These are phyloP conservation scores for Trachelus tabidus DNA, from an alignment of 2,888 invertebrate species.

Conservation along the genomic window DNA sequence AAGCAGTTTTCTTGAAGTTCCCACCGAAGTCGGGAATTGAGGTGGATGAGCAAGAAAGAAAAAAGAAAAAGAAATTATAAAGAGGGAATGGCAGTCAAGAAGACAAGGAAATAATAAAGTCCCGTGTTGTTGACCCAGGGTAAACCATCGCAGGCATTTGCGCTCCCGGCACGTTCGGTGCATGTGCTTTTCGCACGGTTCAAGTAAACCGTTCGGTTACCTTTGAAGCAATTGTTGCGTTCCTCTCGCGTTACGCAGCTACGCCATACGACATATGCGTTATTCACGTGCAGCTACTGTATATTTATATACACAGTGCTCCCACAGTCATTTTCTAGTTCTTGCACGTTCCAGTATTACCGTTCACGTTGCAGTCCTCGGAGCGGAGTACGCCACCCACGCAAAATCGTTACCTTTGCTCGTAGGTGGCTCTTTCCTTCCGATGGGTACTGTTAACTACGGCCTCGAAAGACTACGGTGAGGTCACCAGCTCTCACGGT, in stretches of 20 bases:
- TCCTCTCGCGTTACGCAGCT: not conserved
- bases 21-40: not conserved
- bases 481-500: conserved; percentile 55
- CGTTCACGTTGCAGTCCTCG: conserved; percentile 9
- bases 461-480: conserved; percentile 50
- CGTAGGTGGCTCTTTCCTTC: conserved; percentile 32
- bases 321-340: not conserved
- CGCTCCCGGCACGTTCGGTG: not conserved
- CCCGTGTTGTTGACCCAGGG: conserved; percentile 6
- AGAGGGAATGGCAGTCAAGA: not conserved
- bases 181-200: conserved; percentile 6
- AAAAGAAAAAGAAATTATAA: not conserved
- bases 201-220: not conserved
- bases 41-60: not conserved
- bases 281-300: not conserved
- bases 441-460: conserved; percentile 46
- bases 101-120: not conserved
- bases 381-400: not conserved
- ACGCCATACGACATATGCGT: not conserved
- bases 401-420: conserved; percentile 9
- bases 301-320: not conserved
- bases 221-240: not conserved
- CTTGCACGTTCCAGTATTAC: conserved; percentile 37
- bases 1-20: not conserved
- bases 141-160: not conserved